These are phyloP conservation scores for Neotoma lepida DNA, from an alignment of 2,113 vertebrate genomes.

Conservation along the genomic window DNA sequence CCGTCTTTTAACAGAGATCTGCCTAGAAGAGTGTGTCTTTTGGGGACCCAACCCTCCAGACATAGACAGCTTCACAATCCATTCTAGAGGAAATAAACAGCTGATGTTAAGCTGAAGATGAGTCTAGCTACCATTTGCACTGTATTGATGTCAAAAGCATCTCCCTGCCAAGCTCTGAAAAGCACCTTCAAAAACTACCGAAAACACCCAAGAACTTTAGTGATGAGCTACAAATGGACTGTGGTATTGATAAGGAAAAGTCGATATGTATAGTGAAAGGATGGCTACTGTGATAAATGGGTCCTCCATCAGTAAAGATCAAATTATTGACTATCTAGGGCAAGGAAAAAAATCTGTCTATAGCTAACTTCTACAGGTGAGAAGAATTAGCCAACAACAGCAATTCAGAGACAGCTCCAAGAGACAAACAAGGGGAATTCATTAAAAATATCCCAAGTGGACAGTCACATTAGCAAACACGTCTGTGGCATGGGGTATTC, in stretches of 20 bases:
- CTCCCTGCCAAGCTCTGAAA: slow-evolving; percentile 68
- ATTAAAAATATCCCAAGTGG: slow-evolving; percentile 19
- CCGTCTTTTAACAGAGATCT: slow-evolving; percentile 35
- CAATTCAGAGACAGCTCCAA: slow-evolving; percentile 56
- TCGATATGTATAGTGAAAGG: slow-evolving; percentile 78
- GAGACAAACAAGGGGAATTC: slow-evolving; percentile 26
- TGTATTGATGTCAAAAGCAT: slow-evolving; percentile 65
- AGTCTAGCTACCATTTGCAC: slow-evolving; percentile 52
- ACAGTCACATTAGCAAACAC: not conserved
- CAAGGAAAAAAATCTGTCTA: slow-evolving; percentile 62
- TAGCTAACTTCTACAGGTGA: slow-evolving; percentile 66
- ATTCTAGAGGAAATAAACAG: slow-evolving; percentile 54
- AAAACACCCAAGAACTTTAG: slow-evolving; percentile 75
- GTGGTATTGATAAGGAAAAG: slow-evolving; percentile 77
- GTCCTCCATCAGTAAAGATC: slow-evolving; percentile 75
- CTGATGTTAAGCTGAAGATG: slow-evolving; percentile 56
- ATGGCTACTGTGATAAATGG: slow-evolving; percentile 78
- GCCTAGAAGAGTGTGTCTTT: slow-evolving; percentile 6
- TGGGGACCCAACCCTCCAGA: not conserved
- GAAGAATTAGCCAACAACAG: slow-evolving; percentile 71
- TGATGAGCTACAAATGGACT: slow-evolving; percentile 79
- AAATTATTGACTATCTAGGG: slow-evolving; percentile 77
- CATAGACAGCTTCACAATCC: slow-evolving; percentile 44
- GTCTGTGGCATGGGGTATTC: not conserved
- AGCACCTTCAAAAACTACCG: slow-evolving; percentile 72